phyloP scores from a whole-genome alignment of 2,797 vertebrate genomes.

The Danionella dracula region DNA sequence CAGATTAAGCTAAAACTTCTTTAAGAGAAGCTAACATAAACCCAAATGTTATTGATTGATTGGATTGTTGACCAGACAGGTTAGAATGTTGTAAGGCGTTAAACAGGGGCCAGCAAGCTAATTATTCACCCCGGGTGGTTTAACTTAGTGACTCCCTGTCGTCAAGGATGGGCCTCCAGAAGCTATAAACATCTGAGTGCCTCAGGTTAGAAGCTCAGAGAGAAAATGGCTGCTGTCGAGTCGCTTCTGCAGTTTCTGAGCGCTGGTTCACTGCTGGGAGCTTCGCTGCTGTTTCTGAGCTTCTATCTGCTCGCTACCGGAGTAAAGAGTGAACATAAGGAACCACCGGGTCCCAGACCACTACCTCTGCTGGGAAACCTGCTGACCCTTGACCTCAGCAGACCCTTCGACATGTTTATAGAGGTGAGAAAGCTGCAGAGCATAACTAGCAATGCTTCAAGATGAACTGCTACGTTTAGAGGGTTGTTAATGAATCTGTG shows the following conservation, averaged over 20 bases:
- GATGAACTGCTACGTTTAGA: no score
- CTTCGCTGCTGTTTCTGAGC: constrained; percentile 37
- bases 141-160: no score
- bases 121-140: no score
- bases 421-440: constrained; percentile 50
- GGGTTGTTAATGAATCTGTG: no score
- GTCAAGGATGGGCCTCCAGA: no score
- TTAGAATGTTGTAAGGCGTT: no score
- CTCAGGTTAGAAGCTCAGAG: background rate
- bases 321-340: background rate
- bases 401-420: constrained; percentile 42
- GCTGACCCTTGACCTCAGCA: constrained; percentile 51
- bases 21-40: no score
- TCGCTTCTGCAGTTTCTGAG: constrained; percentile 5
- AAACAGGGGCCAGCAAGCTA: no score
- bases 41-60: no score
- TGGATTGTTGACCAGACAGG: no score
- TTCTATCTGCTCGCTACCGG: constrained; percentile 21
- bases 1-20: no score
- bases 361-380: constrained; percentile 61
- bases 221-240: constrained; percentile 20
- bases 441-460: no score
- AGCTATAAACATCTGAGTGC: background rate
- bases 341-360: constrained; percentile 56
- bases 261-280: constrained; percentile 24